Conservation (phyloP, 2,888 invertebrate genomes). For the Hololepta plana region DNA sequence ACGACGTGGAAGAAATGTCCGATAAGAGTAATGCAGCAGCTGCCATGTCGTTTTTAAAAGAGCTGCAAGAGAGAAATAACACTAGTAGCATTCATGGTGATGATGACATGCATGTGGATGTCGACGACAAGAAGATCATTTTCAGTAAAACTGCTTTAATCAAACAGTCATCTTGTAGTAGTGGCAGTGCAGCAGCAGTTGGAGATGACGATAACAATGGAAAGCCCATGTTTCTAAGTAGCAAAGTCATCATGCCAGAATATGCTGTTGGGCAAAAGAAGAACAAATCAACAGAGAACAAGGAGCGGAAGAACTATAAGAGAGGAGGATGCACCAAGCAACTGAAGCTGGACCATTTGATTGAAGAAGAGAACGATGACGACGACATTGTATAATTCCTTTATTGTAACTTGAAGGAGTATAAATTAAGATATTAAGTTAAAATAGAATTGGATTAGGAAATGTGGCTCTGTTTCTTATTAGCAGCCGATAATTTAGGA, state of each 20-base stretch:
- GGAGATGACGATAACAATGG: constrained; percentile 14
- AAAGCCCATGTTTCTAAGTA: constrained; percentile 39
- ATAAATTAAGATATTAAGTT: no score
- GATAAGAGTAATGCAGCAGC: constrained; percentile 60
- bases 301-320: constrained; percentile 10
- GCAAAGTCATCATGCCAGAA: constrained; percentile 65
- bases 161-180: constrained; percentile 6
- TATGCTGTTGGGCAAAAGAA: constrained; percentile 55
- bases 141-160: constrained; percentile 17
- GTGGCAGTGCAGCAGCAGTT: constrained; percentile 2
- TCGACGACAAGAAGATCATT: constrained; percentile 17
- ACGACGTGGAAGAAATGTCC: constrained; percentile 66
- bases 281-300: constrained; percentile 27
- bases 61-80: constrained; percentile 39
- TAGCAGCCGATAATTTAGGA: no score
- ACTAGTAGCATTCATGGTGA: constrained; percentile 9
- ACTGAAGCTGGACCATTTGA: constrained; percentile 36
- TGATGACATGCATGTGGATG: constrained; percentile 11
- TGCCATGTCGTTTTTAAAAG: constrained; percentile 56
- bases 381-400: no score
- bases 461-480: no score
- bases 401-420: no score
- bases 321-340: constrained; percentile 17
- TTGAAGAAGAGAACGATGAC: constrained; percentile 28
- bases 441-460: no score